Base-by-base conservation (phyloP, 2,888 invertebrate species). In the Teinopalpus imperialis region DNA sequence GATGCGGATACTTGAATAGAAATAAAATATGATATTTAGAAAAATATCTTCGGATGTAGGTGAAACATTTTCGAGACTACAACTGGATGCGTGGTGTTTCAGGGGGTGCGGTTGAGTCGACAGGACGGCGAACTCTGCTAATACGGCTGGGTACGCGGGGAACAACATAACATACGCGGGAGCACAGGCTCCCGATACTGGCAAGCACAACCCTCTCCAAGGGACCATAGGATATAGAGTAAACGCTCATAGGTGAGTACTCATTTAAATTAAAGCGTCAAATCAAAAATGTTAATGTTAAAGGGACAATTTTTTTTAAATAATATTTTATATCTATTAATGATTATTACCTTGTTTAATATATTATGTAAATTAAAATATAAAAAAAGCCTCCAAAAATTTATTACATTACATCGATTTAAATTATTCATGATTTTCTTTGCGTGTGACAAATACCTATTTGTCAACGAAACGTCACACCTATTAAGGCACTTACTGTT, bases 71-170 rank as follows among this genome's bases (percentile, higher is more conserved):
- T 53, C 21, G 37, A 24, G 45, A 47, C 64, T 77, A 71, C 78
- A 80, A 70, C 66, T 67, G 66, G 63, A 67, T 77, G 64, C 77
- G 58, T 77, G 76, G 77, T 83, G 74, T 83, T 88, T 83, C 87
- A 87, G 87, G 75, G 72, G 83, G 94, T 93, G 71, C 91, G 92
- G 92, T 92, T 92, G 92, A 81, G 91, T 92, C 88, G 92, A 91
- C 94, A 82, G 89, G 93, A 92, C 94, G 82, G 87, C 88, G 82
- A 80, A 86, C 90, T 92, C 92, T 79, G 82, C 90, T 82, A 91
- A 92, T 81, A 91, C 92, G 89, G 89, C 89, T 79, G 90, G 90
- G 74, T 90, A 90, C 89, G 85, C 74, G 73, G 76, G 76, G 61
- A 70, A 90, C 67, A 67, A 71, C 60, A 80, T 72, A 69, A 75